Percentiles rank a stretch among this genome's conserved stretches.
phyloP scores from a whole-genome alignment of 2,888 invertebrate species.

The Dryococelus australis region DNA sequence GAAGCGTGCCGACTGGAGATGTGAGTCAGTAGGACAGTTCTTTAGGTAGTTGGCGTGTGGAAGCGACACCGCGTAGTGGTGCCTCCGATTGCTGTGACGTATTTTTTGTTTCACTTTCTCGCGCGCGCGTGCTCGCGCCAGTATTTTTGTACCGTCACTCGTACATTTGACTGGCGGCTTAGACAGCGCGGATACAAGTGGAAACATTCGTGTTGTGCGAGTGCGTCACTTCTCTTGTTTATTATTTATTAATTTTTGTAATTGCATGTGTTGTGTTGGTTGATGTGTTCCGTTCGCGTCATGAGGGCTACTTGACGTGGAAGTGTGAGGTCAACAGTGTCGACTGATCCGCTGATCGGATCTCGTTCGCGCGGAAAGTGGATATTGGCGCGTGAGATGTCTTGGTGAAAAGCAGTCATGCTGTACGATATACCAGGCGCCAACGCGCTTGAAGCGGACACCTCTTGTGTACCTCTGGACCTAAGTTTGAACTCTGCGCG shows the following conservation, averaged over 20 bases:
- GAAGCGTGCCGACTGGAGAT: slow-evolving; percentile 36
- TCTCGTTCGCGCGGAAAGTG: no score
- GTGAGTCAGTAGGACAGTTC: slow-evolving; percentile 55
- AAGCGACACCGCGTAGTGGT: slow-evolving; percentile 59
- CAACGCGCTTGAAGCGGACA: slow-evolving; percentile 35
- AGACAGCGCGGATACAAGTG: neutral
- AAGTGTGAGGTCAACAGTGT: neutral
- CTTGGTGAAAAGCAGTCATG: slow-evolving; percentile 5
- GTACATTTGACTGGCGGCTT: neutral
- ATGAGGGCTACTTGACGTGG: neutral
- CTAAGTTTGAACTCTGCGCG: slow-evolving; percentile 66
- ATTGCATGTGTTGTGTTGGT: neutral
- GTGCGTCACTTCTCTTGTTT: neutral
- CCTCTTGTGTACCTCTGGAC: slow-evolving; percentile 70
- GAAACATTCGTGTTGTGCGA: neutral
- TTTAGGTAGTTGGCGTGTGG: slow-evolving; percentile 47
- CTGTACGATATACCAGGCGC: slow-evolving; percentile 37
- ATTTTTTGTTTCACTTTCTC: neutral
- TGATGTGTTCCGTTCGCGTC: neutral
- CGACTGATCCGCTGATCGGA: slow-evolving; percentile 9
- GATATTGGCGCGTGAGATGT: neutral
- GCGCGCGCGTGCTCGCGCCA: slow-evolving; percentile 63
- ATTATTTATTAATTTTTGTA: neutral
- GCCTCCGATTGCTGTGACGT: neutral
- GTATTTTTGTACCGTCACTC: neutral